Base-by-base conservation (phyloP, 2,888 invertebrate genomes). In the Eumerus sabulonum region DNA sequence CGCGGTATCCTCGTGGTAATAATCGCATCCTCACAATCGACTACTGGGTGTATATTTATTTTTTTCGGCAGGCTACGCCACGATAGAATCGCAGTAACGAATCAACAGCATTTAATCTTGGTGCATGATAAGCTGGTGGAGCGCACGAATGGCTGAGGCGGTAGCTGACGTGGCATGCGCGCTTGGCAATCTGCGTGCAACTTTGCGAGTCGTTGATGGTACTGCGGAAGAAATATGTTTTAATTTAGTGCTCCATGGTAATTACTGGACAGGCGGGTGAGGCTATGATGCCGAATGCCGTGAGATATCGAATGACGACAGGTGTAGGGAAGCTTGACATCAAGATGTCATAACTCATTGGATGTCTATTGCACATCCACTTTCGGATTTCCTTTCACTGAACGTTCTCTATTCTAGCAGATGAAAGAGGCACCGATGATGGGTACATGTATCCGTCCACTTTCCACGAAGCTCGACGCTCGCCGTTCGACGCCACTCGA, bases 91-190 rank as follows among this genome's bases (percentile, higher is more conserved):
- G 40, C 40, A 59, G 60, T 40, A 54, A 51, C 38, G 70, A 79
- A 79, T 79, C 79, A 74, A 79, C 79, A 79, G 74, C 79, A 74
- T 64, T 79, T 74, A 79, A 79, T 79, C 79, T 79, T 74, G 64
- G 68, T 74, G 74, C 79, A 74, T 79, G 79, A 79, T 79, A 74
- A 79, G 79, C 42, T 11, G 27, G 3, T 66, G 48, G 64, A 70
- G 68, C 62, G 79, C 79, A 79, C 74, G 79, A 5, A 16, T 16
- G 40, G 56, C 14, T 4, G 18, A 38, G 19, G 42, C 16, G 13
- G 56, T 42, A 35, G 14, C 27, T 51, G 59, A 27, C 9, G 42
- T 63, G 42, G 18, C 62, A 27, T 27, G 27, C 27, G 27, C 17
- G 9, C 27, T 40, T 54, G 59, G 53, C 63, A 54, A 79, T 74